Conservation (phyloP, 2,888 invertebrate genomes). For the Beris morrisii region DNA sequence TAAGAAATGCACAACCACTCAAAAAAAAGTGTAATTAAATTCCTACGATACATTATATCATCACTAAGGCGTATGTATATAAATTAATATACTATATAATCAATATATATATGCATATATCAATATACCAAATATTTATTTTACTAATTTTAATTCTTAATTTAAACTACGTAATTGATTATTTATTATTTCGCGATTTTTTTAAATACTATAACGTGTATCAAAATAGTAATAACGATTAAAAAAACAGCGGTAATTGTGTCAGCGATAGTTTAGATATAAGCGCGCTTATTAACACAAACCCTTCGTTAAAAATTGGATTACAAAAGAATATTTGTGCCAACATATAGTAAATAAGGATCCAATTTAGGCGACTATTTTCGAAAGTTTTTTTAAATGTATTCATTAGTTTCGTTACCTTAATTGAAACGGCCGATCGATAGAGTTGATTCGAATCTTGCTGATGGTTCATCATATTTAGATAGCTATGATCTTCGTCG, state of each 20-base stretch:
- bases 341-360: conserved; percentile 23
- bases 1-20: conserved; percentile 6
- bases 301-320: conserved; percentile 24
- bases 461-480: conserved; percentile 51
- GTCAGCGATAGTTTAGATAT: conserved; percentile 30
- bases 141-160: too few relatives aligned
- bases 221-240: background rate
- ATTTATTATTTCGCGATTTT: too few relatives aligned
- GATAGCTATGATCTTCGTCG: conserved; percentile 69
- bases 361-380: conserved; percentile 17
- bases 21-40: background rate
- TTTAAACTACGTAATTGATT: too few relatives aligned
- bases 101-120: too few relatives aligned
- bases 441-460: conserved; percentile 41
- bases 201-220: background rate
- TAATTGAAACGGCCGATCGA: conserved; percentile 58
- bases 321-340: conserved; percentile 11
- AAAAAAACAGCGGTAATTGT: conserved; percentile 14
- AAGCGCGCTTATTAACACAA: conserved; percentile 30
- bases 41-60: too few relatives aligned
- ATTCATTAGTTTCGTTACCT: conserved; percentile 54
- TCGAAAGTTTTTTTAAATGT: conserved; percentile 15
- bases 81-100: too few relatives aligned
- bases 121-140: too few relatives aligned
- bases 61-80: too few relatives aligned